These are phyloP conservation scores for Lutraria lutraria DNA, from an alignment of 2,888 invertebrate genomes.

Conservation along the genomic window DNA sequence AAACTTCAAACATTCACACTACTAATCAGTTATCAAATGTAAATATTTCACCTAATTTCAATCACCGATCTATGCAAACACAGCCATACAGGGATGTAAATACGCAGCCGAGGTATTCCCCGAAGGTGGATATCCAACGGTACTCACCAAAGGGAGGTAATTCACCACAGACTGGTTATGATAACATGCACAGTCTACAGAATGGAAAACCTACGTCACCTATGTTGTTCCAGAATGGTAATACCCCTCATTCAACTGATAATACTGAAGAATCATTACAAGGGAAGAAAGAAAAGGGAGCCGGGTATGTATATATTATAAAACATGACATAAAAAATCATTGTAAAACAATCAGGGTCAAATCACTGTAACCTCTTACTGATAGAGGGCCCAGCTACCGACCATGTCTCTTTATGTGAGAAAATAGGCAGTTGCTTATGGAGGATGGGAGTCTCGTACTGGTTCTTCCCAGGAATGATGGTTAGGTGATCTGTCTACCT, in stretches of 20 bases:
- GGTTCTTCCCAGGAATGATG: no score
- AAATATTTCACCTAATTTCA: constrained; percentile 41
- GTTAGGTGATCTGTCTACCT: no score
- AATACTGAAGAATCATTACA: constrained; percentile 23
- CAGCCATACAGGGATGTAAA: constrained; percentile 47
- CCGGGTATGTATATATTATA: constrained; percentile 50
- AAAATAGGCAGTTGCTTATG: no score
- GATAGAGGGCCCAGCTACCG: no score
- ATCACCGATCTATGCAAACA: constrained; percentile 52
- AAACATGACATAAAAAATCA: no score
- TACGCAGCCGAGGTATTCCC: constrained; percentile 42
- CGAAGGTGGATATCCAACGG: constrained; percentile 51
- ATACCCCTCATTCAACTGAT: constrained; percentile 21
- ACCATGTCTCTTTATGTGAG: no score
- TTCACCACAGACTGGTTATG: constrained; percentile 55
- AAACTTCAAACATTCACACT: constrained; percentile 46
- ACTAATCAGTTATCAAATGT: constrained; percentile 50
- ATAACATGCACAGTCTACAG: constrained; percentile 64
- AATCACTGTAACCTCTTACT: no score
- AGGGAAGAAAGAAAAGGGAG: constrained; percentile 57
- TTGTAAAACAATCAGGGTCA: no score
- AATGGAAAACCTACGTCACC: constrained; percentile 62
- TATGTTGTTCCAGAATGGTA: constrained; percentile 65
- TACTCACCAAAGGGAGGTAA: constrained; percentile 57
- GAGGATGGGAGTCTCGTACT: no score